These are phyloP conservation scores for Pachydiplax longipennis DNA, from an alignment of 2,888 invertebrate species.

Conservation along the genomic window DNA sequence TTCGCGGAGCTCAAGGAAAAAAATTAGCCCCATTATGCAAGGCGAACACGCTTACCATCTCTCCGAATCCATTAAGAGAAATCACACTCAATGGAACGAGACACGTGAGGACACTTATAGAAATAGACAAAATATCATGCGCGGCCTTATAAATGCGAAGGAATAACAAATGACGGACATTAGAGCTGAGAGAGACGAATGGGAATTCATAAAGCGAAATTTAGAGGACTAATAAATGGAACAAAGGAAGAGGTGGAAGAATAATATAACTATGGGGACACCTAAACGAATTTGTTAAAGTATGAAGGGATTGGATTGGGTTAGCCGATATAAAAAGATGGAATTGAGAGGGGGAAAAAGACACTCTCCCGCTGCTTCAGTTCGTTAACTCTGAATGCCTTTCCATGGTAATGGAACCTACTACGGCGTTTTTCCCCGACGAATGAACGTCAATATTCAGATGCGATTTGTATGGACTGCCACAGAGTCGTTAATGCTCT, in stretches of 20 bases:
- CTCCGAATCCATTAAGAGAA: no score
- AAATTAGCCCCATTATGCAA: no score
- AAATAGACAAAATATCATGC: no score
- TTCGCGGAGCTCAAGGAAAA: no score
- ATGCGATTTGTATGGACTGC: constrained; percentile 24
- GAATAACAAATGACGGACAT: not conserved
- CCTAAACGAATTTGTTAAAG: not conserved
- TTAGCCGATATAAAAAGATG: not conserved
- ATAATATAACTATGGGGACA: not conserved
- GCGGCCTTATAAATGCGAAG: not conserved
- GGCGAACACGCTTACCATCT: no score
- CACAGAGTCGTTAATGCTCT: not conserved
- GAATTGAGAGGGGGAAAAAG: not conserved
- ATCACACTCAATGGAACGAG: no score
- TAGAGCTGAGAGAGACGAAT: not conserved
- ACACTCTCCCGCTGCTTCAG: not conserved
- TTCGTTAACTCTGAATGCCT: constrained; percentile 31
- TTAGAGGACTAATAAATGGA: not conserved
- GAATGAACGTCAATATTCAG: constrained; percentile 21
- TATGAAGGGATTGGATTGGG: not conserved
- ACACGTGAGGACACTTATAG: no score
- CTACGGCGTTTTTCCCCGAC: constrained; percentile 21
- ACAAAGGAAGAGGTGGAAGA: not conserved
- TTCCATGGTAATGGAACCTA: constrained; percentile 5
- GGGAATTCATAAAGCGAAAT: not conserved